A percentile compares a stretch with the other conserved stretches of the same genome.
Evolutionary conservation across 2,888 invertebrate genomes (phyloP).

Genomic region (Theretra japonica): DNA sequence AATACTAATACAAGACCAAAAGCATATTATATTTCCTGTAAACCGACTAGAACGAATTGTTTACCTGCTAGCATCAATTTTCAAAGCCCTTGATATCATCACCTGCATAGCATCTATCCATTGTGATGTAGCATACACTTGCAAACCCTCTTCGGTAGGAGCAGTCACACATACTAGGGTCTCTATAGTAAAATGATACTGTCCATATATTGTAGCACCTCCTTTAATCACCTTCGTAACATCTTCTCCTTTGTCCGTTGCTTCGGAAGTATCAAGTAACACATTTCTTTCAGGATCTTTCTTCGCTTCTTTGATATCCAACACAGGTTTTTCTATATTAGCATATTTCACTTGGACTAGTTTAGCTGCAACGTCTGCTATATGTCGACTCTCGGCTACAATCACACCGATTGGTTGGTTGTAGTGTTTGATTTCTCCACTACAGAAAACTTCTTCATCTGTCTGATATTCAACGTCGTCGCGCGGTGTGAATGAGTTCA

Average conservation of each 20-base stretch:
- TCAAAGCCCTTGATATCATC: constrained; percentile 79
- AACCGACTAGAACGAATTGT: neutral
- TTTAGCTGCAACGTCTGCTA: constrained; percentile 83
- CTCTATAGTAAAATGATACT: constrained; percentile 91
- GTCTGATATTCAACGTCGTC: constrained; percentile 39
- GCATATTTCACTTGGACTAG: constrained; percentile 83
- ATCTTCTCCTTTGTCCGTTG: constrained; percentile 64
- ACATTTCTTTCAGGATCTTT: constrained; percentile 51
- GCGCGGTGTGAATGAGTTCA: constrained; percentile 77
- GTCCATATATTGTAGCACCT: constrained; percentile 80
- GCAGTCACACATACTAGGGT: constrained; percentile 86
- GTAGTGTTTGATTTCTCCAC: constrained; percentile 61
- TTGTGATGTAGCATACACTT: constrained; percentile 86
- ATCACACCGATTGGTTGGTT: constrained; percentile 75
- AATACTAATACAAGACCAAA: too few relatives aligned
- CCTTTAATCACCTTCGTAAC: constrained; percentile 79
- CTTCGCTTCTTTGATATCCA: constrained; percentile 53
- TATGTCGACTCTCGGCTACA: constrained; percentile 82
- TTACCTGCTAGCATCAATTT: constrained; percentile 85
- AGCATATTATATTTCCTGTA: too few relatives aligned
- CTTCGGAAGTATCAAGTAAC: constrained; percentile 42
- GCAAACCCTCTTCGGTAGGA: constrained; percentile 88
- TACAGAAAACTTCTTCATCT: constrained; percentile 74
- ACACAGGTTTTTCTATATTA: constrained; percentile 61
- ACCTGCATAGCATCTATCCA: constrained; percentile 85